These are phyloP conservation scores for Microctonus hyperodae DNA, from an alignment of 2,888 invertebrate genomes.

Conservation along the genomic window DNA sequence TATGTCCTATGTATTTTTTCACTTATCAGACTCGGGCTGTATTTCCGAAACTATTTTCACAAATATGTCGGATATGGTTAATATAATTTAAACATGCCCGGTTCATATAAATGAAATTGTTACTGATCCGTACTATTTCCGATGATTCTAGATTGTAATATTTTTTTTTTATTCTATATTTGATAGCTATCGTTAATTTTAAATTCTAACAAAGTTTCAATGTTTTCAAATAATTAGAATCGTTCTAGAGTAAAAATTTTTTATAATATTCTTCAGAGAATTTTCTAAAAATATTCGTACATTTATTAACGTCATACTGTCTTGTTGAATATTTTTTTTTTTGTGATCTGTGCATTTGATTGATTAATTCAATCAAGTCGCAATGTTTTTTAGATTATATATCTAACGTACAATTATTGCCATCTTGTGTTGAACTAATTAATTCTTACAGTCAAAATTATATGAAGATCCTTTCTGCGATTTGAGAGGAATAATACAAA, in stretches of 20 bases:
- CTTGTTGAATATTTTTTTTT: conserved; percentile 18
- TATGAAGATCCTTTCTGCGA: conserved; percentile 1
- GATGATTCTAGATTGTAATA: no score
- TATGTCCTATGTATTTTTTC: conserved; percentile 59
- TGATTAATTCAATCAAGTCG: conserved; percentile 15
- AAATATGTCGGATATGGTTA: conserved; percentile 49
- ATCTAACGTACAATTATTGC: conserved; percentile 25
- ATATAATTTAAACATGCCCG: conserved; percentile 14
- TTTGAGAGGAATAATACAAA: background rate
- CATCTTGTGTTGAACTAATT: conserved; percentile 7
- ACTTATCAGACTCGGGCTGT: conserved; percentile 56
- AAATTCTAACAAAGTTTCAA: background rate
- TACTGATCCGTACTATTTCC: background rate
- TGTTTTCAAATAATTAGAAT: background rate
- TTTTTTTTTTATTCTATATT: background rate
- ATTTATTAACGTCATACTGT: background rate
- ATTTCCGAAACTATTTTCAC: conserved; percentile 58
- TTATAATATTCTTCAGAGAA: background rate
- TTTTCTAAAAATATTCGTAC: background rate
- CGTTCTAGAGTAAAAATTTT: background rate
- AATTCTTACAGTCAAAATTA: conserved; percentile 1
- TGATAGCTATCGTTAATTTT: background rate
- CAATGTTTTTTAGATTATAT: background rate
- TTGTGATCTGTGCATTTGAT: conserved; percentile 15
- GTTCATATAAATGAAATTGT: background rate